Evolutionary conservation across 2,888 invertebrate genomes (phyloP).

Genomic region (Nephrotoma flavescens): DNA sequence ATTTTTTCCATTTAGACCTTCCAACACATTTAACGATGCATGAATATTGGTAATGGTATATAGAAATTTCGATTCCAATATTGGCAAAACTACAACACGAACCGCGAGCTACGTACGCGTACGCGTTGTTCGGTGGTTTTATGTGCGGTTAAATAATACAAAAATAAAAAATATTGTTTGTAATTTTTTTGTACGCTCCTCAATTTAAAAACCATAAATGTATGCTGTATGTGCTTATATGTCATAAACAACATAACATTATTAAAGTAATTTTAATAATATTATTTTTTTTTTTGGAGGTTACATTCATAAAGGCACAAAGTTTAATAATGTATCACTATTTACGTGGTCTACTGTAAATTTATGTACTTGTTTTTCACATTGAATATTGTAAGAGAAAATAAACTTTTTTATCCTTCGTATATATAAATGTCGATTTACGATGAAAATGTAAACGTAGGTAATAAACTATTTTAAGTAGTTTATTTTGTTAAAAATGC

Average conservation of each 20-base stretch:
- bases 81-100: neutral
- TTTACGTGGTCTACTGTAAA: neutral
- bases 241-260: neutral
- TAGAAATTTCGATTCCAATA: neutral
- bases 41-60: neutral
- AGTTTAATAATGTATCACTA: neutral
- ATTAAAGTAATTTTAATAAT: neutral
- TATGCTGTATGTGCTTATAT: neutral
- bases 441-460: neutral
- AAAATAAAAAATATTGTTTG: neutral
- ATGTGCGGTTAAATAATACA: neutral
- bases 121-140: neutral
- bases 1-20: neutral
- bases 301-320: too few relatives aligned
- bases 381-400: neutral
- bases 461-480: neutral
- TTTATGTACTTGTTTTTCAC: neutral
- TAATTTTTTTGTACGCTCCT: neutral
- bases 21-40: neutral
- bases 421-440: neutral
- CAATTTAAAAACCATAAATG: neutral
- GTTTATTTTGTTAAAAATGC: neutral
- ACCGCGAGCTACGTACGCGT: too few relatives aligned
- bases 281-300: neutral
- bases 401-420: neutral